Evolutionary conservation across 2,113 vertebrate species (phyloP).

Genomic region (Hyaena hyaena): DNA sequence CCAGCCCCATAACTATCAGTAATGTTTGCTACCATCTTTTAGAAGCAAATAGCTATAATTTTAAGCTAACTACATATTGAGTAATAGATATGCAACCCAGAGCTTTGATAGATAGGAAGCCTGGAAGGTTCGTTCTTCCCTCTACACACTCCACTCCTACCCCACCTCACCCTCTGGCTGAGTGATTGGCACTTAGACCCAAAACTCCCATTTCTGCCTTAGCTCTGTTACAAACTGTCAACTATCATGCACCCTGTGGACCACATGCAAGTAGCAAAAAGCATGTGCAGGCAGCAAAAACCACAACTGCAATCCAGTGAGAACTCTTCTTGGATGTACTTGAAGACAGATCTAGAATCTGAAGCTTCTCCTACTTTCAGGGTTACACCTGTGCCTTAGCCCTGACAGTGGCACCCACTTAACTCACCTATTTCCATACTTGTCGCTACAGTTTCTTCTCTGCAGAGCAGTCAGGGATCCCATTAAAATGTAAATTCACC

Average conservation of each 20-base stretch:
- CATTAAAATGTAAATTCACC: neutral
- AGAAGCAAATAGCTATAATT: neutral
- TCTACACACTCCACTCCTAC: rapidly evolving
- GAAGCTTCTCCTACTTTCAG: neutral
- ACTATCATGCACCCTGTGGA: neutral
- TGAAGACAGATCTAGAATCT: neutral
- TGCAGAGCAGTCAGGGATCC: neutral
- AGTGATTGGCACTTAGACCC: neutral
- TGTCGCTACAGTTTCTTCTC: neutral
- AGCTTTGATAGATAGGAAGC: neutral
- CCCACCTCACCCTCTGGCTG: neutral
- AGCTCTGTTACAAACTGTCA: neutral
- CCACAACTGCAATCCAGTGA: neutral
- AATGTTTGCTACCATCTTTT: neutral
- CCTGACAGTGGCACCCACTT: neutral
- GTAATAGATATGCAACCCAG: neutral
- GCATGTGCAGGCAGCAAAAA: neutral
- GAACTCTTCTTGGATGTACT: neutral
- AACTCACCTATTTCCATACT: neutral
- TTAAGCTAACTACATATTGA: neutral
- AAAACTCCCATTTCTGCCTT: neutral
- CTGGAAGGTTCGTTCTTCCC: neutral
- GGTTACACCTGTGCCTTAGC: neutral
- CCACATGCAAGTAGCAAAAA: neutral
- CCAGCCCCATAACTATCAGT: neutral